phyloP scores from a whole-genome alignment of 2,888 invertebrate genomes.

The Ormyrus thymus region DNA sequence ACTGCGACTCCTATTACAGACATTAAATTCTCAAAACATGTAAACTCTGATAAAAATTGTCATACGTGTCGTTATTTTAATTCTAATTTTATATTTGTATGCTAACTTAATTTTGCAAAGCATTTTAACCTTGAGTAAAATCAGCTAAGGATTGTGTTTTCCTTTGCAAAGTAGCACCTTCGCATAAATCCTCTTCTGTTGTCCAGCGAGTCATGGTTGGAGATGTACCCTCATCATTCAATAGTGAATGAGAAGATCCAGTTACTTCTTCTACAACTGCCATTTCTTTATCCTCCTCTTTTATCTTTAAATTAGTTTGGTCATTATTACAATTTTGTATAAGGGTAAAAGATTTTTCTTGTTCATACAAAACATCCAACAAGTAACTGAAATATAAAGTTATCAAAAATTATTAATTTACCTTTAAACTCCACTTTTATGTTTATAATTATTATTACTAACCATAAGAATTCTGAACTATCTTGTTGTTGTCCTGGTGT shows the following conservation, averaged over 20 bases:
- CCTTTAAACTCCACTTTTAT: constrained; percentile 13
- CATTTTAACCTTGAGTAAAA: constrained; percentile 68
- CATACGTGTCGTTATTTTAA: too few species aligned
- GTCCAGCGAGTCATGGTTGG: constrained; percentile 71
- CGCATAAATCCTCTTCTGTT: constrained; percentile 73
- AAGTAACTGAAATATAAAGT: constrained; percentile 75
- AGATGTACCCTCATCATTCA: constrained; percentile 54
- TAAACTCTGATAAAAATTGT: too few species aligned
- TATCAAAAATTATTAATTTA: constrained; percentile 6
- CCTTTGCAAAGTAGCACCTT: constrained; percentile 67
- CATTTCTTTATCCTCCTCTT: constrained; percentile 64
- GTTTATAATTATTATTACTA: constrained; percentile 57
- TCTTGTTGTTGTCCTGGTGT: constrained; percentile 88
- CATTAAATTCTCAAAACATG: too few species aligned
- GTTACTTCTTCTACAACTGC: constrained; percentile 56
- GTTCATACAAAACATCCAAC: constrained; percentile 85
- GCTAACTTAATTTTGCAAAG: constrained; percentile 49
- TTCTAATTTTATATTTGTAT: constrained; percentile 15
- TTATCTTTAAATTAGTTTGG: constrained; percentile 57
- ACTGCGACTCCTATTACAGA: too few species aligned
- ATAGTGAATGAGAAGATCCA: constrained; percentile 53
- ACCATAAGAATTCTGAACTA: constrained; percentile 90
- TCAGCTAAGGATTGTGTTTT: constrained; percentile 72
- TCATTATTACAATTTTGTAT: constrained; percentile 43
- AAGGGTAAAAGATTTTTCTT: constrained; percentile 76